Evolutionary conservation across 2,113 vertebrate genomes (phyloP), one percentile per base, ranked within the genome.

Genomic region (Columbina picui): DNA sequence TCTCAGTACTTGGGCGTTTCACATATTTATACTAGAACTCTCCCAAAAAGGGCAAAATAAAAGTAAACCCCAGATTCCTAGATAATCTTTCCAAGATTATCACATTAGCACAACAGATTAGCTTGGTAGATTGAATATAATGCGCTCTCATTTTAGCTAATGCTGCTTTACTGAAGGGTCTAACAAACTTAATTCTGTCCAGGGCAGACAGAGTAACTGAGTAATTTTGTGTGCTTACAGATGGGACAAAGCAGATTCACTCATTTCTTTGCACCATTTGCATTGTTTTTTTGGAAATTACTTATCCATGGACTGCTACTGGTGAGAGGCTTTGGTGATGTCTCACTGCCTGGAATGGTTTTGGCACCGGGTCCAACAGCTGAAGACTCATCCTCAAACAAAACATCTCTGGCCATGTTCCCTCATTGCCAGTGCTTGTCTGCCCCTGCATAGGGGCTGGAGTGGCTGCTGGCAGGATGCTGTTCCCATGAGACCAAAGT

Each of bases 101-200:
- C 3, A 3, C 69, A 86, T 95, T 91, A 95, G 55, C 60, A 52
- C 32, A 52, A 64, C 86, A 94, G 87, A 96, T 96, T 81, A 96
- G 14, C 63, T 86, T 65, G 68, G 80, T 39, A 91, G 82, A 63
- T 47, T 57, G 41, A 70, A 90, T 86, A 92, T 84, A 93, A 94
- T 90, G 41, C 2, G 2, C 63, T 95, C 88, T 88, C 63, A 45
- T 80, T 95, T 91, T 85, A 85, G 75, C 71, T 93, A 90, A 94
- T 77, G 82, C 82, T 90, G 59, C 87, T 90, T 96, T 87, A 83
- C 59, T 55, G 61, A 79, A 91, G 29, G 57, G 59, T 23, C 82
- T 93, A 96, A 91, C 71, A 95, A 96, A 85, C 23, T 83, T 93
- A 95, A 93, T 96, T 93, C 84, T 84, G 47, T 55, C 50, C 71